Percentiles rank a stretch among this genome's conserved stretches.
phyloP scores from a whole-genome alignment of 2,888 invertebrate genomes.

The Phengaris alcon region DNA sequence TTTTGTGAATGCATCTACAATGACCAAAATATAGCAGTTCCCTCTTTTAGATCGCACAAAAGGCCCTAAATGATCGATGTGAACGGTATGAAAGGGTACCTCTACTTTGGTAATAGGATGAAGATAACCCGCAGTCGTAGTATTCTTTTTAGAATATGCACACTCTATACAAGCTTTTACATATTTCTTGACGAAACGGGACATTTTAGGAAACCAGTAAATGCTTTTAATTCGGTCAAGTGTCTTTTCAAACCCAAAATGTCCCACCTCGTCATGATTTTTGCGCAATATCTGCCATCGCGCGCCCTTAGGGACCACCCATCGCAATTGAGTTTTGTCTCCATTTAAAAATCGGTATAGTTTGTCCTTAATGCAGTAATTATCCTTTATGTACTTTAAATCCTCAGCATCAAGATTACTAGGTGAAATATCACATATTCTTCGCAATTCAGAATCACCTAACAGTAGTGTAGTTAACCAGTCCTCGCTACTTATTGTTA shows the following conservation, averaged over 20 bases:
- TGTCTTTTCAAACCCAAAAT: conserved; percentile 37
- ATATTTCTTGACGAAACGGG: conserved; percentile 41
- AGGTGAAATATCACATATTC: conserved; percentile 34
- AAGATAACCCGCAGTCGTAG: neutral
- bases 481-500: conserved; percentile 34
- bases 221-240: conserved; percentile 43
- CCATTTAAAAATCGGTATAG: conserved; percentile 31
- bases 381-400: conserved; percentile 36
- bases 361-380: conserved; percentile 38
- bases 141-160: conserved; percentile 40
- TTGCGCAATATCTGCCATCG: conserved; percentile 46
- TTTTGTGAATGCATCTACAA: too few species aligned
- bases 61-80: neutral
- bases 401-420: conserved; percentile 33
- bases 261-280: conserved; percentile 51
- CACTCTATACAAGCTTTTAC: conserved; percentile 48
- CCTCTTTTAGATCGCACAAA: too few species aligned
- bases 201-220: conserved; percentile 60
- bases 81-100: conserved; percentile 30
- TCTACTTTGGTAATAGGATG: neutral
- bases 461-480: conserved; percentile 36
- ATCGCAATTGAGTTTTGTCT: conserved; percentile 36
- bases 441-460: conserved; percentile 34
- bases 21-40: too few species aligned
- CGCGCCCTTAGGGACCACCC: conserved; percentile 46